Evolutionary conservation across 2,888 invertebrate species (phyloP), one percentile per base, ranked within the genome.

Genomic region (Abrostola tripartita): DNA sequence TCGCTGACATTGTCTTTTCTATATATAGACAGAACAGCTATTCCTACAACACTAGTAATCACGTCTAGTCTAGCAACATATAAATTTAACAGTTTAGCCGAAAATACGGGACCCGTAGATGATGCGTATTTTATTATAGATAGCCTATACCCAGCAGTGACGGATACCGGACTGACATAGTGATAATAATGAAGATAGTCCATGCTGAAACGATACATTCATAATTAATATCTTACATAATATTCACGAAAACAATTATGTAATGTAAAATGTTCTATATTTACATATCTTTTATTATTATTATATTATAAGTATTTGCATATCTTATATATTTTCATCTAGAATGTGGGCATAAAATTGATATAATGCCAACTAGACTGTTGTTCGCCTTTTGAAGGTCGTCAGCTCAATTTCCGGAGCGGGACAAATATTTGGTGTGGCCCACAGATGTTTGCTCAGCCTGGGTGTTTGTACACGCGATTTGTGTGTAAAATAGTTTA

Each of bases 351-450:
- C 14, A 47, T 47, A 47, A 47, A 40, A 14, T 14, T 14, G 44
- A 24, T 6, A 24, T 9, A 8, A 24, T 47, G 44, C 44, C 44
- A 47, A 41, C 14, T 24, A 47, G 44, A 47, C 44, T 24, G 44
- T 47, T 47, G 44, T 24, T 47, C 44, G 24, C 44, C 44, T 47
- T 47, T 8, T 24, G 44, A 47, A 47, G 44, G 44, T 47, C 44
- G 44, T 1, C 9, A 24, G 24, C 24, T 24, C 44, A 47, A 47
- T 47, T 47, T 47, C 44, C 44, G 44, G 44, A 14, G 9, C 14
- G 24, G 14, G 44, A 47, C 44, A 47, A 47, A 47, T 47, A 47
- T 47, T 47, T 47, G 24, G 44, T 47, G 44, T 41, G 41, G 40
- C 11, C 37, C 36, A 47, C 44, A 47, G 44, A 47, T 47, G 44